Conservation (phyloP, 2,797 vertebrate genomes). For the Melanotaenia nigrans region DNA sequence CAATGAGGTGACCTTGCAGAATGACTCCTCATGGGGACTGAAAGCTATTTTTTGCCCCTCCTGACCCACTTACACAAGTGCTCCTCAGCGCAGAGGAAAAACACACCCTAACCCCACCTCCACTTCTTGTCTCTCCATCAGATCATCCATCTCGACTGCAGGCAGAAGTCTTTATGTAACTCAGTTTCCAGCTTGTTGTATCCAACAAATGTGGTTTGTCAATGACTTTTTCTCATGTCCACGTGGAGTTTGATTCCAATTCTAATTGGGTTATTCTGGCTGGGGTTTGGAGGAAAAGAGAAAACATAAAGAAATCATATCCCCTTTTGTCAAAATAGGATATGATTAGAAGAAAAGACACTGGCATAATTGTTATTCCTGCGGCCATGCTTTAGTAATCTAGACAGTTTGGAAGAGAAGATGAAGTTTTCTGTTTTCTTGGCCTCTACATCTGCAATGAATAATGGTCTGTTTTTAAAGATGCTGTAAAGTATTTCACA, state of each 20-base stretch:
- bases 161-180: slow-evolving; percentile 56
- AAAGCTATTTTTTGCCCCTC: slow-evolving; percentile 77
- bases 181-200: slow-evolving; percentile 52
- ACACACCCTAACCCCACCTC: slow-evolving; percentile 49
- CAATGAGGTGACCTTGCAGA: slow-evolving; percentile 80
- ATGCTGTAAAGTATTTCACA: slow-evolving; percentile 27
- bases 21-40: slow-evolving; percentile 68
- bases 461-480: slow-evolving; percentile 36
- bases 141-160: slow-evolving; percentile 64
- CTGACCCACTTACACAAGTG: slow-evolving; percentile 73
- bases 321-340: slow-evolving; percentile 19
- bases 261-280: slow-evolving; percentile 63
- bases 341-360: slow-evolving; percentile 28
- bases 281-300: slow-evolving; percentile 25
- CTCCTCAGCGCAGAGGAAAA: slow-evolving; percentile 65
- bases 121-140: slow-evolving; percentile 68
- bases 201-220: slow-evolving; percentile 50
- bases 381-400: slow-evolving; percentile 14
- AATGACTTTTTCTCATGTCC: slow-evolving; percentile 46
- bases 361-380: neutral
- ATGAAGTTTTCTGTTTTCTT: slow-evolving; percentile 13
- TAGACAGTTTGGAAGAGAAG: slow-evolving; percentile 23
- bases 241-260: slow-evolving; percentile 68
- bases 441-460: slow-evolving; percentile 32
- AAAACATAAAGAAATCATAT: slow-evolving; percentile 34